phyloP scores from a whole-genome alignment of 1,140 invertebrate species.

The Drosophila murphyi region DNA sequence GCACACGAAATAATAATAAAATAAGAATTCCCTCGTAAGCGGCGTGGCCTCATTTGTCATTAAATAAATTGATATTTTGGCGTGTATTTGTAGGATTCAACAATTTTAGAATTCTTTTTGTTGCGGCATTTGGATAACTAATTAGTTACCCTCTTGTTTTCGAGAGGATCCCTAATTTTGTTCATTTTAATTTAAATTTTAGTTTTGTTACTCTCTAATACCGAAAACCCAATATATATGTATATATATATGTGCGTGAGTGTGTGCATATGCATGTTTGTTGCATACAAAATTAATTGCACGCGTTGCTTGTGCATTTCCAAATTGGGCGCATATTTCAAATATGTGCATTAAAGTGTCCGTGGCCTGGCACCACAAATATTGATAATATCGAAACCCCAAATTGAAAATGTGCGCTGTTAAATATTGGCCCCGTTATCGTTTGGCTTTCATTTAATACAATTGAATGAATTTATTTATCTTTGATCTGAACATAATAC shows the following conservation, averaged over 20 bases:
- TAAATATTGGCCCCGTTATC: neutral
- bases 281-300: slow-evolving; percentile 5
- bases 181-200: slow-evolving; percentile 69
- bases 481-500: too few relatives aligned
- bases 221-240: neutral
- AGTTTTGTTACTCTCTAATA: slow-evolving; percentile 1
- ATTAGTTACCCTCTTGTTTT: slow-evolving; percentile 52
- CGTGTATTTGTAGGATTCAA: neutral
- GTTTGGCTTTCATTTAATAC: neutral
- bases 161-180: neutral
- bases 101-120: slow-evolving; percentile 21
- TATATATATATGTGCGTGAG: neutral
- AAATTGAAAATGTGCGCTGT: neutral
- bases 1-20: slow-evolving; percentile 35
- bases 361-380: neutral
- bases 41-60: neutral
- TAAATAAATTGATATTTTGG: neutral
- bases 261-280: neutral
- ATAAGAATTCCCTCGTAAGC: neutral
- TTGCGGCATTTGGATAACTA: slow-evolving; percentile 38
- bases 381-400: neutral
- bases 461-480: neutral
- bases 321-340: slow-evolving; percentile 10
- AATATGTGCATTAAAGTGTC: slow-evolving; percentile 4
- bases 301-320: slow-evolving; percentile 14